These are phyloP conservation scores for Deroplatys truncata DNA, from an alignment of 2,888 invertebrate genomes.

Conservation along the genomic window DNA sequence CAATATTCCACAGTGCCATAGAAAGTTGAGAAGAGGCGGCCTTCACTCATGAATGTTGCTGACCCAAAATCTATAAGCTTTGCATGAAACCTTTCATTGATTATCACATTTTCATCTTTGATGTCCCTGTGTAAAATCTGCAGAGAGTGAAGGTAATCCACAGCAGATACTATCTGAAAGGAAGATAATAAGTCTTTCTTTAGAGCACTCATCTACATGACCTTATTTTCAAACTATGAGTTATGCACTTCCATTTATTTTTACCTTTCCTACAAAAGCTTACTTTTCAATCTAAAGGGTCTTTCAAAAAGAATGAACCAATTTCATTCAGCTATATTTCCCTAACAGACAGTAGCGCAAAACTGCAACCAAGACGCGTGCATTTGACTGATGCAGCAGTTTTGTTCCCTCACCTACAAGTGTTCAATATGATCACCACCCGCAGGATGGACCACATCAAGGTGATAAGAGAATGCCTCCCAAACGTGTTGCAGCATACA, in stretches of 20 bases:
- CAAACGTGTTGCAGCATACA: too few relatives aligned
- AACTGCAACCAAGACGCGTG: too few relatives aligned
- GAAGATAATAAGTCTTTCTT: not conserved
- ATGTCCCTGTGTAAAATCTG: slow-evolving; percentile 69
- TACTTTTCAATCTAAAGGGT: too few relatives aligned
- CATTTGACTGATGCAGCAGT: too few relatives aligned
- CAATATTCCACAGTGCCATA: slow-evolving; percentile 75
- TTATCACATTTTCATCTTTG: slow-evolving; percentile 72
- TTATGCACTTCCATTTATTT: not conserved
- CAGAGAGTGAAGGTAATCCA: slow-evolving; percentile 62
- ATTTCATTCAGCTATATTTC: too few relatives aligned
- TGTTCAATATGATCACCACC: too few relatives aligned
- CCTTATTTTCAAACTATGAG: not conserved
- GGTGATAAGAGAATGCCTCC: too few relatives aligned
- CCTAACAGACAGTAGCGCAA: too few relatives aligned
- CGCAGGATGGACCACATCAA: too few relatives aligned
- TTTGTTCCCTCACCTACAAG: too few relatives aligned
- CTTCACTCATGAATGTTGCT: slow-evolving; percentile 62
- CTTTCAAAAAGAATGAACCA: too few relatives aligned
- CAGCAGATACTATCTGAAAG: slow-evolving; percentile 62
- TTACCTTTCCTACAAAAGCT: not conserved
- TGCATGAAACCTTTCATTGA: slow-evolving; percentile 65
- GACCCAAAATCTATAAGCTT: slow-evolving; percentile 76
- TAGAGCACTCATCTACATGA: too few relatives aligned
- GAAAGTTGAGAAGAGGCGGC: slow-evolving; percentile 64